These are phyloP conservation scores for Thunnus maccoyii DNA, from an alignment of 2,113 vertebrate species.

Conservation along the genomic window DNA sequence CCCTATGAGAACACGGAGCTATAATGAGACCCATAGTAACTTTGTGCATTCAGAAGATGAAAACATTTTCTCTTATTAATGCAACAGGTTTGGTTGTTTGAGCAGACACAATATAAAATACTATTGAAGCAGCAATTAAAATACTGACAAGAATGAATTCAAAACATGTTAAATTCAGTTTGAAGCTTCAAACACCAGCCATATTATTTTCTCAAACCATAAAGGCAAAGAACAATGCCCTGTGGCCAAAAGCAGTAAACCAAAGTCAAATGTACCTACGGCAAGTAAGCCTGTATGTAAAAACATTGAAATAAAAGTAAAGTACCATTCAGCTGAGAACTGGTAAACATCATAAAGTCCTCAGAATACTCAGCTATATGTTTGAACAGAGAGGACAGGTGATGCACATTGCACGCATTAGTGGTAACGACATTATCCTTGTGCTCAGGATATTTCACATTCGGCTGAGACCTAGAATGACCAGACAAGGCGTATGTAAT, in stretches of 20 bases:
- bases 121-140: slow-evolving; percentile 40
- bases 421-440: slow-evolving; percentile 20
- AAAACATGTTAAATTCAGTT: slow-evolving; percentile 1
- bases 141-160: slow-evolving; percentile 16
- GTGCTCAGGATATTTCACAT: slow-evolving; percentile 58
- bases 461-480: slow-evolving; percentile 52
- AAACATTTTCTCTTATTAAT: slow-evolving; percentile 21
- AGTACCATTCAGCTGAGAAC: slow-evolving; percentile 40
- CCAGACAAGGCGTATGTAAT: slow-evolving; percentile 16
- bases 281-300: slow-evolving; percentile 10
- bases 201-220: slow-evolving; percentile 11
- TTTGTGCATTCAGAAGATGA: slow-evolving; percentile 31
- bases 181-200: slow-evolving; percentile 12
- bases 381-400: slow-evolving; percentile 33
- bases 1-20: slow-evolving; percentile 11
- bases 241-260: slow-evolving; percentile 19
- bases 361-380: slow-evolving; percentile 37
- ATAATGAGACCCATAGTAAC: neutral
- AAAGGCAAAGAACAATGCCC: slow-evolving; percentile 11
- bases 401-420: slow-evolving; percentile 34
- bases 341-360: slow-evolving; percentile 37
- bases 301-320: slow-evolving; percentile 42
- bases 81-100: slow-evolving; percentile 20
- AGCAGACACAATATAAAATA: slow-evolving; percentile 13
- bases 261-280: slow-evolving; percentile 22